Conservation (phyloP, 2,888 invertebrate genomes). For the Harmothoe impar region DNA sequence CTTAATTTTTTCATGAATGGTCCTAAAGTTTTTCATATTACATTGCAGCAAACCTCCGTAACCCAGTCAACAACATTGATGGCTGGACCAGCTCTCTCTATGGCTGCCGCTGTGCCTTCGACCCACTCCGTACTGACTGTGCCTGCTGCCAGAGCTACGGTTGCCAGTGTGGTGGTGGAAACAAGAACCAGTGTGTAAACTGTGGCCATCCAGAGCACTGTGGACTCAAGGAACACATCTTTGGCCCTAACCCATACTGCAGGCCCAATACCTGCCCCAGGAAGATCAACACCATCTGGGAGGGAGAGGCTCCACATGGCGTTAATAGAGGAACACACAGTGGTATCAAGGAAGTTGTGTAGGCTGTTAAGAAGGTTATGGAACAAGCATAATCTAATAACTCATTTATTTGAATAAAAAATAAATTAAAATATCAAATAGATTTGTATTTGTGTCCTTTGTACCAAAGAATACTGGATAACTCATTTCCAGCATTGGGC, state of each 20-base stretch:
- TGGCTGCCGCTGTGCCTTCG: constrained; percentile 71
- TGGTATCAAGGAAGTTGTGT: neutral
- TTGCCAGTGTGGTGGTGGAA: constrained; percentile 70
- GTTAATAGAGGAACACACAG: neutral
- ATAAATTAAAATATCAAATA: no score
- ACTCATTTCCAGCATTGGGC: no score
- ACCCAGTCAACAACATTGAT: constrained; percentile 60
- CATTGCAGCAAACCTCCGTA: constrained; percentile 47
- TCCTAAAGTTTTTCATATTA: neutral
- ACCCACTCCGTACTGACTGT: constrained; percentile 66
- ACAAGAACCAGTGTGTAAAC: constrained; percentile 63
- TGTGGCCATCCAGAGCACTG: constrained; percentile 64
- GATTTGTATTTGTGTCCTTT: no score
- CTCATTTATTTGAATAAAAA: no score
- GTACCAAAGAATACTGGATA: no score
- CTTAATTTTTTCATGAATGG: no score
- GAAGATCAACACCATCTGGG: constrained; percentile 57
- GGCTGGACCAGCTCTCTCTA: constrained; percentile 64
- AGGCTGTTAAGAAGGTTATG: neutral
- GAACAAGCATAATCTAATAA: no score
- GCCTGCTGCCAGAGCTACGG: constrained; percentile 72
- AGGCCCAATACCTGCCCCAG: constrained; percentile 16
- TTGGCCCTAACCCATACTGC: constrained; percentile 62
- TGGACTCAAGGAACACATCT: constrained; percentile 63
- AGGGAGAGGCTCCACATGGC: neutral